phyloP scores from a whole-genome alignment of 2,888 invertebrate species.

The Cyclophora punctaria region DNA sequence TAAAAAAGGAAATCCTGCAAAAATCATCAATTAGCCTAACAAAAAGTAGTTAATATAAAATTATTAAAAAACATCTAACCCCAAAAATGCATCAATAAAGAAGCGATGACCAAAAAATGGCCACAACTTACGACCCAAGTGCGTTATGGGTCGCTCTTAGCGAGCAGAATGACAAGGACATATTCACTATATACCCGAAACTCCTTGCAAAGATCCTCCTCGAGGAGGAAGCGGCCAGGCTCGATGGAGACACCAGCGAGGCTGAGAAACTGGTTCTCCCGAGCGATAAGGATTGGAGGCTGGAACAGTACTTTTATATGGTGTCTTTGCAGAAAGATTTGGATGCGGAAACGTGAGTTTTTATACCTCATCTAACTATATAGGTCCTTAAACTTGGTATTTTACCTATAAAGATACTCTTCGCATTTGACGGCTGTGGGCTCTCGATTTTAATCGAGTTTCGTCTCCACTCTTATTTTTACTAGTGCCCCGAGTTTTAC shows the following conservation, averaged over 20 bases:
- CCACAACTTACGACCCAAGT: slow-evolving; percentile 51
- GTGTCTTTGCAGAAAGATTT: slow-evolving; percentile 77
- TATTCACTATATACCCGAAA: slow-evolving; percentile 80
- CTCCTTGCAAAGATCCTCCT: slow-evolving; percentile 77
- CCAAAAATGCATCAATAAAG: too few relatives aligned
- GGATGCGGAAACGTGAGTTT: slow-evolving; percentile 34
- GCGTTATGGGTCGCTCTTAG: slow-evolving; percentile 73
- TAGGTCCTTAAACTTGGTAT: too few relatives aligned
- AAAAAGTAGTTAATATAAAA: slow-evolving; percentile 8
- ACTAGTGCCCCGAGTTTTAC: too few relatives aligned
- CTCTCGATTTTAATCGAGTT: too few relatives aligned
- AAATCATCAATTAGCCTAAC: slow-evolving; percentile 2
- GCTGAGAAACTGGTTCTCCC: slow-evolving; percentile 78
- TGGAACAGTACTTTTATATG: slow-evolving; percentile 79
- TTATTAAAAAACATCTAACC: slow-evolving; percentile 27
- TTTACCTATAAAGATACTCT: too few relatives aligned
- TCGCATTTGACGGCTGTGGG: too few relatives aligned
- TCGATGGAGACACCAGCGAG: slow-evolving; percentile 58
- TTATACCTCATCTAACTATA: slow-evolving; percentile 11
- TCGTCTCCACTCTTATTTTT: too few relatives aligned
- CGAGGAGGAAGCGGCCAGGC: slow-evolving; percentile 60
- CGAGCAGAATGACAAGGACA: slow-evolving; percentile 72
- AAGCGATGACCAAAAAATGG: slow-evolving; percentile 27
- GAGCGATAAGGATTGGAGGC: slow-evolving; percentile 80
- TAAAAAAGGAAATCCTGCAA: too few relatives aligned